These are phyloP conservation scores for Corvus moneduloides DNA, from an alignment of 2,113 vertebrate species.

Conservation along the genomic window DNA sequence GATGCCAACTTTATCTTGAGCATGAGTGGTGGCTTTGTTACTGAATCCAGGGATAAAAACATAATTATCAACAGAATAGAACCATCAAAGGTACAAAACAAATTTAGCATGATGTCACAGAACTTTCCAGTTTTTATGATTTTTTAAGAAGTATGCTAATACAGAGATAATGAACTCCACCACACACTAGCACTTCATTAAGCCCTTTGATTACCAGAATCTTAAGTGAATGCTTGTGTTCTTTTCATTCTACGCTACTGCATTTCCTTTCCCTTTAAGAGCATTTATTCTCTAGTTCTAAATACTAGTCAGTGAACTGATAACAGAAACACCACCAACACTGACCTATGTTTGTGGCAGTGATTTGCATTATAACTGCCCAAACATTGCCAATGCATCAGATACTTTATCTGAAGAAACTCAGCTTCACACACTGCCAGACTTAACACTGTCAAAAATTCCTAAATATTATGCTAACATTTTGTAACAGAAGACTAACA, in stretches of 20 bases:
- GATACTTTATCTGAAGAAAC: background rate
- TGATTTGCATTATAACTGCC: background rate
- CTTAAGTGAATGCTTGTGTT: background rate
- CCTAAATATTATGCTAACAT: background rate
- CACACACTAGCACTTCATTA: background rate
- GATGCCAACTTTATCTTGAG: background rate
- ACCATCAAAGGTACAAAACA: background rate
- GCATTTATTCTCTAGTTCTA: background rate
- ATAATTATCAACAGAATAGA: background rate
- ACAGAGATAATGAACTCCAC: background rate
- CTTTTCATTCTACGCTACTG: background rate
- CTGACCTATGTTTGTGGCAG: background rate
- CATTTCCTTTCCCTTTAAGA: background rate
- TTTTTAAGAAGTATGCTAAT: background rate
- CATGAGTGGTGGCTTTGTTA: background rate
- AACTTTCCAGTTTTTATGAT: background rate
- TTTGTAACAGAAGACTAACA: background rate
- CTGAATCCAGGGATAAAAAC: background rate
- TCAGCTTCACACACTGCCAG: background rate
- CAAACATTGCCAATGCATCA: background rate
- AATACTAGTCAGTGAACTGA: background rate
- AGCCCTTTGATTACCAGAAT: background rate
- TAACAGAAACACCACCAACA: background rate
- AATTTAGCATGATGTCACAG: background rate
- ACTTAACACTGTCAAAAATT: background rate